Conservation (phyloP, 2,797 vertebrate genomes). For the Danio kyathit region DNA sequence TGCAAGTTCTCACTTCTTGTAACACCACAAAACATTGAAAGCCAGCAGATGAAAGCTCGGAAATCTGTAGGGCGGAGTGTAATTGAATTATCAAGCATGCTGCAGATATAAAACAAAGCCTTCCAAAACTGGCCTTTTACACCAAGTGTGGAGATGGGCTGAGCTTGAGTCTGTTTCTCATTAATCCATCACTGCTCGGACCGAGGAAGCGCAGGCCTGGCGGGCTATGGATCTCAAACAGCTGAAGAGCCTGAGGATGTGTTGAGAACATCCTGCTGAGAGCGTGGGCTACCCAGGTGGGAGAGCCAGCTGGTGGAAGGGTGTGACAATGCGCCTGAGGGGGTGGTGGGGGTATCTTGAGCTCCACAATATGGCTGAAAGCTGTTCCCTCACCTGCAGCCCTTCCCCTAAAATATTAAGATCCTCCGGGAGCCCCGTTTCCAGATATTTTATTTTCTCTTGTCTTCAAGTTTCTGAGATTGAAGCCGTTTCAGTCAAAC, state of each 20-base stretch:
- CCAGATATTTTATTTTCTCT: constrained; percentile 65
- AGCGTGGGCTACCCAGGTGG: constrained; percentile 65
- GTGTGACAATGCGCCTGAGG: constrained; percentile 55
- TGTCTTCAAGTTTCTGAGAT: constrained; percentile 61
- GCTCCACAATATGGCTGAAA: constrained; percentile 48
- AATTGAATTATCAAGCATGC: constrained; percentile 71
- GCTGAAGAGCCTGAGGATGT: constrained; percentile 66
- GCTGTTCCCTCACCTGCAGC: constrained; percentile 48
- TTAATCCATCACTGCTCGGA: constrained; percentile 26
- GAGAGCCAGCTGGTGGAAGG: constrained; percentile 62
- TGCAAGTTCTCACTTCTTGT: background rate
- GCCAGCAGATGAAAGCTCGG: background rate
- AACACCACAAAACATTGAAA: background rate
- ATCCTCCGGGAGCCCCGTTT: constrained; percentile 64
- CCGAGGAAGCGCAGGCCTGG: constrained; percentile 6
- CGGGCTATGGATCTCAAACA: constrained; percentile 57
- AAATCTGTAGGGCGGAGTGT: constrained; percentile 60
- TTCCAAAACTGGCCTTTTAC: constrained; percentile 12
- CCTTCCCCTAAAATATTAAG: constrained; percentile 11
- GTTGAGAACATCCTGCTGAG: constrained; percentile 67
- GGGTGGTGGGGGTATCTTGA: constrained; percentile 62
- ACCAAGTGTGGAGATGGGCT: background rate
- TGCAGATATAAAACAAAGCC: constrained; percentile 54
- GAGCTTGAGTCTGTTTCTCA: constrained; percentile 40
- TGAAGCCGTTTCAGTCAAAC: constrained; percentile 8